Conservation (phyloP, 2,113 vertebrate genomes). For the Osmerus mordax region DNA sequence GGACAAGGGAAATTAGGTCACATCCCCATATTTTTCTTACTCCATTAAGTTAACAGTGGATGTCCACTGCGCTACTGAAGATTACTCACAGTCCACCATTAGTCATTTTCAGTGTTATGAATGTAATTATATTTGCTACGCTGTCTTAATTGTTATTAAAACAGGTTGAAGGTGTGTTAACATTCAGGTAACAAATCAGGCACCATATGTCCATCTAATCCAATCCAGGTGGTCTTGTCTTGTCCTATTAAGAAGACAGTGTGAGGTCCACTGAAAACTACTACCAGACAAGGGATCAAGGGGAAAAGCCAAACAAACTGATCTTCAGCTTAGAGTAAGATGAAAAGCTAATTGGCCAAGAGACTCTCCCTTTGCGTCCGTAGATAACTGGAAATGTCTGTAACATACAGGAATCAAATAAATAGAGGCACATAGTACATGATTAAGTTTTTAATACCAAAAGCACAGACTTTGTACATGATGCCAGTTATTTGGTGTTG, state of each 20-base stretch:
- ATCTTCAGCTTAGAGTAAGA: not conserved
- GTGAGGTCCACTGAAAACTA: not conserved
- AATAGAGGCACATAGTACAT: not conserved
- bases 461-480: not conserved
- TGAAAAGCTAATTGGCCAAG: not conserved
- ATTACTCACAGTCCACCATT: not conserved
- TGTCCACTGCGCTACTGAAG: not conserved
- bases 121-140: not conserved
- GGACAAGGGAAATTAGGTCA: not conserved
- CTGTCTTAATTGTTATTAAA: not conserved
- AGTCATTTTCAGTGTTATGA: not conserved
- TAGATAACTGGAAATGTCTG: not conserved
- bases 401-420: not conserved
- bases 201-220: conserved; percentile 66
- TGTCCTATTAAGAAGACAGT: conserved; percentile 54
- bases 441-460: not conserved
- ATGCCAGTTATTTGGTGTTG: not conserved
- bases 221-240: conserved; percentile 69
- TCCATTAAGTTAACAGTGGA: too few relatives aligned
- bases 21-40: not conserved
- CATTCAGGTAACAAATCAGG: conserved; percentile 23
- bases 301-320: not conserved
- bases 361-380: not conserved
- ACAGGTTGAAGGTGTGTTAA: conserved; percentile 10
- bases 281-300: not conserved